Conservation (phyloP, 2,888 invertebrate genomes). For the Clusia tigrina region DNA sequence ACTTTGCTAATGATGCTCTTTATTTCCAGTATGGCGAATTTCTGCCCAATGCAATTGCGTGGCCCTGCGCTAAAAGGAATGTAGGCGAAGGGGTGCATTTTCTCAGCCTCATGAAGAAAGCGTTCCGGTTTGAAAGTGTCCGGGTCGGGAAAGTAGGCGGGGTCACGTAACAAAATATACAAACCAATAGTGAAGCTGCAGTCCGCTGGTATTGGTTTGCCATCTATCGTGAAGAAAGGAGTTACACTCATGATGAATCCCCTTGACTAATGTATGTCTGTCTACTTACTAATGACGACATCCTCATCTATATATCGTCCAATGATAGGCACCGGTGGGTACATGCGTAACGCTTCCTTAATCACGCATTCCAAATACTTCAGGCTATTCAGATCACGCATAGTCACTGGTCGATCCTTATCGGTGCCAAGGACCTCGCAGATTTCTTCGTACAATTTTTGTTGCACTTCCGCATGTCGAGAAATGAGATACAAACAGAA, state of each 20-base stretch:
- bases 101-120: conserved; percentile 63
- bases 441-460: conserved; percentile 52
- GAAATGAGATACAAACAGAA: conserved; percentile 55
- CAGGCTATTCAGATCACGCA: conserved; percentile 50
- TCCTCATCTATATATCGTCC: conserved; percentile 67
- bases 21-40: conserved; percentile 60
- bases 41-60: conserved; percentile 61
- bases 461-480: conserved; percentile 51
- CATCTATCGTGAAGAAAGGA: conserved; percentile 39
- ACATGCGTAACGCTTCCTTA: conserved; percentile 72
- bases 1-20: conserved; percentile 55
- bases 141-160: conserved; percentile 49
- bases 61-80: conserved; percentile 60
- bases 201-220: conserved; percentile 50
- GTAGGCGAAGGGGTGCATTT: conserved; percentile 60
- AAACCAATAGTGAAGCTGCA: conserved; percentile 49
- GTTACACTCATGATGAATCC: not conserved
- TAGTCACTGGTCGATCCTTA: conserved; percentile 31
- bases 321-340: conserved; percentile 72
- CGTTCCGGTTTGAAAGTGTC: conserved; percentile 55
- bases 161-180: conserved; percentile 48
- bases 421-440: conserved; percentile 47
- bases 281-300: conserved; percentile 67
- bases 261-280: too few species aligned
- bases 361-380: conserved; percentile 70